Evolutionary conservation across 2,888 invertebrate species (phyloP).

Genomic region (Coronaproctus castanopsis): DNA sequence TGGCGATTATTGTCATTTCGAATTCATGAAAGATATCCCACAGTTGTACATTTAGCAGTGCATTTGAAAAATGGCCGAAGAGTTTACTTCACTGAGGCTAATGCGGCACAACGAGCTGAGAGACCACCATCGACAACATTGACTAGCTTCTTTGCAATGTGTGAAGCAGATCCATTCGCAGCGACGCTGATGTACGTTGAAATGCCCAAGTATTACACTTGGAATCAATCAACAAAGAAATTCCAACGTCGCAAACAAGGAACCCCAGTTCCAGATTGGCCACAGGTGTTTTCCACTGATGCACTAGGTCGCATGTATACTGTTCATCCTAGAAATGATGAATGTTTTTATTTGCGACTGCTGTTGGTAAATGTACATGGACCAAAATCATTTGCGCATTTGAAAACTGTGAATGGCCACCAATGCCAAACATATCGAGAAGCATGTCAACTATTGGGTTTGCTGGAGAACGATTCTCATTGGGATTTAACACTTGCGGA

Average conservation of each 20-base stretch:
- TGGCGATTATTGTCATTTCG: conserved; percentile 10
- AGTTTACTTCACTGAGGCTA: conserved; percentile 7
- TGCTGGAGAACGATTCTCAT: conserved; percentile 24
- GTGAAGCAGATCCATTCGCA: conserved; percentile 24
- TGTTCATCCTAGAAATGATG: conserved; percentile 11
- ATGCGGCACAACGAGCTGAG: neutral
- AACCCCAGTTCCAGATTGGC: conserved; percentile 3
- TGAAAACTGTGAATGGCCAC: conserved; percentile 23
- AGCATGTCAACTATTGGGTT: conserved; percentile 21
- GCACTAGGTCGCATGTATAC: conserved; percentile 8
- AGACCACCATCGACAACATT: conserved; percentile 20
- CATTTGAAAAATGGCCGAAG: conserved; percentile 12
- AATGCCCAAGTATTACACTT: conserved; percentile 21
- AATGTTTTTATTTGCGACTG: conserved; percentile 15
- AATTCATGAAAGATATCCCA: conserved; percentile 10
- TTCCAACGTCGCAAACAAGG: conserved; percentile 17
- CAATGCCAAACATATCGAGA: conserved; percentile 21
- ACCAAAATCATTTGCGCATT: conserved; percentile 19
- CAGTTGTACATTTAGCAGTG: conserved; percentile 10
- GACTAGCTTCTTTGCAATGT: conserved; percentile 24
- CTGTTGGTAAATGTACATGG: conserved; percentile 18
- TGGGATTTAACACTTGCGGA: conserved; percentile 21
- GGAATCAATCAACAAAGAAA: conserved; percentile 11
- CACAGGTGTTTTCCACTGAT: conserved; percentile 1
- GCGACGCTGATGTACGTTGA: conserved; percentile 24